phyloP scores from a whole-genome alignment of 2,113 vertebrate genomes.

The Myxocyprinus asiaticus region DNA sequence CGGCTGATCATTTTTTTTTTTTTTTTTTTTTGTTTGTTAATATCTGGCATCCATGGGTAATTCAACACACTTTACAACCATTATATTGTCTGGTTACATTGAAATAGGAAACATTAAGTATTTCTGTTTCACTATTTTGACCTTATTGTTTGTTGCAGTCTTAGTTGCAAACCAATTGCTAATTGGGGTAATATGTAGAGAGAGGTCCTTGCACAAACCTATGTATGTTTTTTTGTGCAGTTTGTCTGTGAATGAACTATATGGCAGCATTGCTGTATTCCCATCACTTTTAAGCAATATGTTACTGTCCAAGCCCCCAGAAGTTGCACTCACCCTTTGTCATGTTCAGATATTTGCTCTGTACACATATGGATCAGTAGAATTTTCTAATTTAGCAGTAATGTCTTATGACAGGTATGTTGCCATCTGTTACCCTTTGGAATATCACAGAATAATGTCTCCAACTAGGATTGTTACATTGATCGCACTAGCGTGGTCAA shows the following conservation, averaged over 20 bases:
- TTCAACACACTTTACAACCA: constrained; percentile 46
- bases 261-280: constrained; percentile 54
- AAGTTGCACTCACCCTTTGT: constrained; percentile 56
- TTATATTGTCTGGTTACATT: constrained; percentile 56
- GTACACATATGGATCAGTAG: constrained; percentile 52
- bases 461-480: constrained; percentile 2
- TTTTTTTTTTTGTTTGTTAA: too few relatives aligned
- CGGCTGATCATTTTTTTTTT: neutral
- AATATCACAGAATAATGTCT: constrained; percentile 57
- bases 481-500: constrained; percentile 49
- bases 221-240: constrained; percentile 69
- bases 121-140: constrained; percentile 45
- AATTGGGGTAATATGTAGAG: constrained; percentile 56
- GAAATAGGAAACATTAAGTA: constrained; percentile 52
- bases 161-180: constrained; percentile 54
- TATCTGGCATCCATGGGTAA: constrained; percentile 47
- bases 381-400: constrained; percentile 56
- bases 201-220: constrained; percentile 65
- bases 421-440: constrained; percentile 61
- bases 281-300: constrained; percentile 57
- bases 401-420: constrained; percentile 64
- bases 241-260: constrained; percentile 64
- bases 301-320: constrained; percentile 41
- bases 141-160: constrained; percentile 45
- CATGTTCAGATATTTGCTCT: constrained; percentile 66